These are phyloP conservation scores for Picathartes gymnocephalus DNA, from an alignment of 2,113 vertebrate genomes.

Conservation along the genomic window DNA sequence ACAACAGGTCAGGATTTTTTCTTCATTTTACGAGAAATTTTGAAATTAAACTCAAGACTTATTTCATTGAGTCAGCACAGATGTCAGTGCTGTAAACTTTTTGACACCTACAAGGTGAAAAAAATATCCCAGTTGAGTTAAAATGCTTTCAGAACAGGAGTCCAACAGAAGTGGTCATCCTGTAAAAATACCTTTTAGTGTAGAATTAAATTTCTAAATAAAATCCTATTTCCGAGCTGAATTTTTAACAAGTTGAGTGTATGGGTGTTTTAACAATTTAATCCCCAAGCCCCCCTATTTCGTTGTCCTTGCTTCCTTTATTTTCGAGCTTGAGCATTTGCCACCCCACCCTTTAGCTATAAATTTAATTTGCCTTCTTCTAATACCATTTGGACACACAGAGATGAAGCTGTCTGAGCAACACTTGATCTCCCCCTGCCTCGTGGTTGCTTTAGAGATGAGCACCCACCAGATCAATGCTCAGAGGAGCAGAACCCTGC, in stretches of 20 bases:
- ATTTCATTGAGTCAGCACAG: neutral
- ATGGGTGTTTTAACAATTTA: neutral
- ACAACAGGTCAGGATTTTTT: neutral
- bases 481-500: neutral
- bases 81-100: neutral
- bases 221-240: neutral
- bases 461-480: fast-evolving
- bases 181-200: neutral
- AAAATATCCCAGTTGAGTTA: neutral
- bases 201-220: neutral
- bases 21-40: neutral
- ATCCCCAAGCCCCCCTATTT: neutral
- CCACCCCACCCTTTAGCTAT: neutral
- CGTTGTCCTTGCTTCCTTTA: neutral
- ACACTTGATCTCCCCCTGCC: fast-evolving
- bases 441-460: neutral
- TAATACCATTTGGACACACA: neutral
- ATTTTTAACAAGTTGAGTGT: neutral
- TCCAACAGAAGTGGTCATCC: neutral
- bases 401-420: neutral
- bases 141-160: neutral
- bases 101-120: neutral
- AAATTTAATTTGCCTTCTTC: neutral
- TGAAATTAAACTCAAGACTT: neutral
- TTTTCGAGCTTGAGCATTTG: neutral